Conservation (phyloP, 2,797 vertebrate genomes). For the Pelochelys cantorii region DNA sequence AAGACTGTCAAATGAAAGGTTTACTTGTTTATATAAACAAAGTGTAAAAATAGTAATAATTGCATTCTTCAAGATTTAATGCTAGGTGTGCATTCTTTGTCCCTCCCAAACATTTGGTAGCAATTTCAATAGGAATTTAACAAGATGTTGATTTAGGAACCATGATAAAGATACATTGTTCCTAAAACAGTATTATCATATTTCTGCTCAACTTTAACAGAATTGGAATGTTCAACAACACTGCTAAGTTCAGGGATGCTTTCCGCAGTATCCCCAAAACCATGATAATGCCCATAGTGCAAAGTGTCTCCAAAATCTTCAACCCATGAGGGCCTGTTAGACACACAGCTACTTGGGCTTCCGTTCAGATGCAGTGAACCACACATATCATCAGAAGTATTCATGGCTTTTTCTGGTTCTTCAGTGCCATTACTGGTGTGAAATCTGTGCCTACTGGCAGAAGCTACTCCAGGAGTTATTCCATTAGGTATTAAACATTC, state of each 20-base stretch:
- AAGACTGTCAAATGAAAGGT: constrained; percentile 63
- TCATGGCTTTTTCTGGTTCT: constrained; percentile 64
- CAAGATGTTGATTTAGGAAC: constrained; percentile 80
- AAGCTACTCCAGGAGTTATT: constrained; percentile 45
- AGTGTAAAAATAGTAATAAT: constrained; percentile 61
- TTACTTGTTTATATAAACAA: constrained; percentile 62
- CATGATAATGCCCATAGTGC: constrained; percentile 94
- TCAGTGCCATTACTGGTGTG: constrained; percentile 45
- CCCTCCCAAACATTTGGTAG: constrained; percentile 63
- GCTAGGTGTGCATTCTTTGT: constrained; percentile 26
- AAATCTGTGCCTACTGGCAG: constrained; percentile 57
- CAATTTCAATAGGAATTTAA: constrained; percentile 38
- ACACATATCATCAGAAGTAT: constrained; percentile 84
- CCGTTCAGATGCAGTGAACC: constrained; percentile 90
- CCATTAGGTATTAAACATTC: constrained; percentile 65
- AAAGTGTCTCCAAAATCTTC: constrained; percentile 84
- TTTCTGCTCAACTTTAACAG: constrained; percentile 87
- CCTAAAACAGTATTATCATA: constrained; percentile 86
- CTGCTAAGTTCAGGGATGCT: constrained; percentile 91
- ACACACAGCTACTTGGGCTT: constrained; percentile 87
- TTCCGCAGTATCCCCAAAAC: constrained; percentile 96
- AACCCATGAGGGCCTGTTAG: constrained; percentile 83
- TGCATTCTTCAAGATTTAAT: constrained; percentile 60
- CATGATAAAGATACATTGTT: constrained; percentile 88
- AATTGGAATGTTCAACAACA: constrained; percentile 90